Evolutionary conservation across 2,113 vertebrate genomes (phyloP).

Genomic region (Hymenochirus boettgeri): DNA sequence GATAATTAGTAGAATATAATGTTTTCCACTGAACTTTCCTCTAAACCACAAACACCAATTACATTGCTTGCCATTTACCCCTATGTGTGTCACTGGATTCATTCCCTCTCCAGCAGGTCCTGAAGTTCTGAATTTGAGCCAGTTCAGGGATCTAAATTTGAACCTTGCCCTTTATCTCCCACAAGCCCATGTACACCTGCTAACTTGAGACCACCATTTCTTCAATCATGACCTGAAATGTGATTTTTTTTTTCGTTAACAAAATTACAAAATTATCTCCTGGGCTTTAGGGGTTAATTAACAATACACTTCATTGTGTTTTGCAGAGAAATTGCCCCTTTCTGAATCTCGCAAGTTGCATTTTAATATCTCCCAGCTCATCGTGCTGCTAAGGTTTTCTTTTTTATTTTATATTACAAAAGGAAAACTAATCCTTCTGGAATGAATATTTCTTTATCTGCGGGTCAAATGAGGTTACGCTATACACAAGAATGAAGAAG

Average conservation of each 20-base stretch:
- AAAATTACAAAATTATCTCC: conserved; percentile 5
- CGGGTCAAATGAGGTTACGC: conserved; percentile 47
- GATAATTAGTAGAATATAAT: no score
- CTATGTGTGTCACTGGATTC: neutral
- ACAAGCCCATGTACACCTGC: conserved; percentile 10
- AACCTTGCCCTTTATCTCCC: conserved; percentile 26
- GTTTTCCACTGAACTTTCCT: no score
- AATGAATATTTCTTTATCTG: conserved; percentile 57
- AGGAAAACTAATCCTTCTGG: conserved; percentile 58
- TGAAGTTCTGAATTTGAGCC: neutral
- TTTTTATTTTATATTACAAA: conserved; percentile 49
- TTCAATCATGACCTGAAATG: neutral
- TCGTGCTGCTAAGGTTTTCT: conserved; percentile 46
- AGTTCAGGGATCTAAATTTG: conserved; percentile 20
- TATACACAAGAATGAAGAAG: conserved; percentile 39
- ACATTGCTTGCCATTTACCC: no score
- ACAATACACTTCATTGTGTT: conserved; percentile 30
- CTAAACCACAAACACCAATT: no score
- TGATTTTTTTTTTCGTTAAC: conserved; percentile 28
- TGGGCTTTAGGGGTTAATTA: conserved; percentile 37
- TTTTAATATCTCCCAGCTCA: conserved; percentile 53
- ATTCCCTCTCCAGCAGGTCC: neutral
- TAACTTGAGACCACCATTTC: conserved; percentile 9
- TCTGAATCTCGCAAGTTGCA: conserved; percentile 49
- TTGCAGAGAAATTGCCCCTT: conserved; percentile 44